A percentile compares a stretch with the other conserved stretches of the same genome.
These are phyloP conservation scores for Notodonta ziczac DNA, from an alignment of 2,888 invertebrate species.

Conservation along the genomic window DNA sequence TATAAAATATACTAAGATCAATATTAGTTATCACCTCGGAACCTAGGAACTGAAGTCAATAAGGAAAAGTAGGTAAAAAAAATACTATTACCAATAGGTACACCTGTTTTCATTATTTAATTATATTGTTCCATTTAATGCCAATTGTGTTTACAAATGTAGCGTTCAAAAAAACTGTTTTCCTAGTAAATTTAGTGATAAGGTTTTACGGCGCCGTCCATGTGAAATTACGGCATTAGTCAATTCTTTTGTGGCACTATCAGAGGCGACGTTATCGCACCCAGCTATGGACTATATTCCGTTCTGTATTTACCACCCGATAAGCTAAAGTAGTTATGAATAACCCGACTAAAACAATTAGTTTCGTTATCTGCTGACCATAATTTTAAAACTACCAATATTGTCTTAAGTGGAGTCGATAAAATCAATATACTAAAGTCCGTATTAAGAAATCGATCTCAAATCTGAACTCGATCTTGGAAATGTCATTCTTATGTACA, in stretches of 20 bases:
- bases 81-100: too few species aligned
- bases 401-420: too few species aligned
- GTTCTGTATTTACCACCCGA: conserved; percentile 44
- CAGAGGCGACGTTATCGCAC: conserved; percentile 43
- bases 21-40: too few species aligned
- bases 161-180: conserved; percentile 14
- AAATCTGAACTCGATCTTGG: too few species aligned
- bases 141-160: background rate
- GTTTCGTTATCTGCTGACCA: background rate
- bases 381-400: background rate
- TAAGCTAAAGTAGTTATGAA: conserved; percentile 30
- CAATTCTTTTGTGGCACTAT: conserved; percentile 53
- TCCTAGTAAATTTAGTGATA: conserved; percentile 18
- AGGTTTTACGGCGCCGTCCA: conserved; percentile 20
- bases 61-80: too few species aligned
- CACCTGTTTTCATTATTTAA: background rate
- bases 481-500: too few species aligned
- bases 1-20: too few species aligned
- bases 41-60: too few species aligned
- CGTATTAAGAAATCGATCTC: too few species aligned
- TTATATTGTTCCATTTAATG: background rate
- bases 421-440: too few species aligned
- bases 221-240: conserved; percentile 25
- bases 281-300: conserved; percentile 37
- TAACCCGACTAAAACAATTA: conserved; percentile 7